These are phyloP conservation scores for Dolichomitus sp. DNA, from an alignment of 2,888 invertebrate species.

Conservation along the genomic window DNA sequence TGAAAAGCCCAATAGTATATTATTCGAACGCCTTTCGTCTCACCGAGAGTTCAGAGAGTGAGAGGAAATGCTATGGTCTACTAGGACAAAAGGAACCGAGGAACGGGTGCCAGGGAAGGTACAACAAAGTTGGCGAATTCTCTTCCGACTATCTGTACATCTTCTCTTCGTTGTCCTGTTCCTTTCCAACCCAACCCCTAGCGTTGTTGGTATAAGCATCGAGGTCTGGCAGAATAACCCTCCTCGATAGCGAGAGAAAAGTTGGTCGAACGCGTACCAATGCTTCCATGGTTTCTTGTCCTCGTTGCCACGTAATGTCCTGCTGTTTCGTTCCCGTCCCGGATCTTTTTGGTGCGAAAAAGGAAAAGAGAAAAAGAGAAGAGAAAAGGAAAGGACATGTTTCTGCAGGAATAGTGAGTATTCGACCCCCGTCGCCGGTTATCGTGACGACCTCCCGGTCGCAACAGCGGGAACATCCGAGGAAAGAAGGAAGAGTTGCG, in stretches of 20 bases:
- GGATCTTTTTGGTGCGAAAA: conserved; percentile 24
- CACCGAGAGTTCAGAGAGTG: neutral
- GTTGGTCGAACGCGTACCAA: conserved; percentile 50
- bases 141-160: conserved; percentile 21
- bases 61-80: conserved; percentile 24
- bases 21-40: conserved; percentile 68
- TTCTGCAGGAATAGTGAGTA: conserved; percentile 15
- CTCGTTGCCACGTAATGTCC: conserved; percentile 43
- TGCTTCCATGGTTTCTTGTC: conserved; percentile 39
- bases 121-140: conserved; percentile 60
- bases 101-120: conserved; percentile 27
- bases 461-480: conserved; percentile 20
- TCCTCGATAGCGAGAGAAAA: conserved; percentile 56
- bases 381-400: conserved; percentile 8
- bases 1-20: conserved; percentile 74
- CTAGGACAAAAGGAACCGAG: conserved; percentile 51
- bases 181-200: conserved; percentile 11
- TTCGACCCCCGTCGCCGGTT: conserved; percentile 57
- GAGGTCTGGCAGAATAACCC: conserved; percentile 23
- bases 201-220: conserved; percentile 36
- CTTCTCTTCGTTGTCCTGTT: conserved; percentile 8
- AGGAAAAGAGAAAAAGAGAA: conserved; percentile 11
- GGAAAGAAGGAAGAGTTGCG: conserved; percentile 27
- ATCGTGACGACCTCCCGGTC: conserved; percentile 46
- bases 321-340: conserved; percentile 35